These are phyloP conservation scores for Trogon surrucura DNA, from an alignment of 2,113 vertebrate genomes.

Conservation along the genomic window DNA sequence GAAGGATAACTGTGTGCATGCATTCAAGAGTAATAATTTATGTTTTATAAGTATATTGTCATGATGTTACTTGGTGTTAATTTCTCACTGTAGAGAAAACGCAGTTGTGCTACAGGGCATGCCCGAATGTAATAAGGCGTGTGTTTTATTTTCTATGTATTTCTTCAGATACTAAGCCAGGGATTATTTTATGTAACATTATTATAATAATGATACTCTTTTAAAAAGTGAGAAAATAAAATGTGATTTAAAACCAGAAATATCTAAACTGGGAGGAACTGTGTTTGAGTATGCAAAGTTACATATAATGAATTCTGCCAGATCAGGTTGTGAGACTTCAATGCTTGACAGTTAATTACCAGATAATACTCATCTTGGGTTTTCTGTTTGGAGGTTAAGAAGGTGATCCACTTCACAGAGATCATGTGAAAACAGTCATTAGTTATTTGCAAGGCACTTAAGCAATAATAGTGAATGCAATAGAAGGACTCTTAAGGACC, in stretches of 20 bases:
- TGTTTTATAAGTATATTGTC: background rate
- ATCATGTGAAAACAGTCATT: background rate
- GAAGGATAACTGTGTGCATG: background rate
- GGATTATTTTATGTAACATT: background rate
- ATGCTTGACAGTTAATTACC: background rate
- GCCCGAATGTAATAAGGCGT: background rate
- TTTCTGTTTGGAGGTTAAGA: background rate
- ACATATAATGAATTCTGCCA: background rate
- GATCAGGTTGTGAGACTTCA: background rate
- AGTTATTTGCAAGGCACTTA: background rate
- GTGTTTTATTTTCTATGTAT: background rate
- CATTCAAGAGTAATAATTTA: background rate
- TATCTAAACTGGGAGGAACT: accelerated
- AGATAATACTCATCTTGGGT: background rate
- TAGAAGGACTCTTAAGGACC: background rate
- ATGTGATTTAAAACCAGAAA: background rate
- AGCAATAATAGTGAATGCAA: background rate
- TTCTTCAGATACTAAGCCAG: background rate
- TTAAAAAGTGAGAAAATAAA: background rate
- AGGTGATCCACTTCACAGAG: background rate
- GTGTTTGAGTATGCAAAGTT: background rate
- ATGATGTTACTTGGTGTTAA: background rate
- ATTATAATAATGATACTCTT: background rate
- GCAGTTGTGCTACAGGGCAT: background rate
- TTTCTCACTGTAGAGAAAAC: background rate